Evolutionary conservation across 2,113 vertebrate species (phyloP).

Genomic region (Calidris pugnax): DNA sequence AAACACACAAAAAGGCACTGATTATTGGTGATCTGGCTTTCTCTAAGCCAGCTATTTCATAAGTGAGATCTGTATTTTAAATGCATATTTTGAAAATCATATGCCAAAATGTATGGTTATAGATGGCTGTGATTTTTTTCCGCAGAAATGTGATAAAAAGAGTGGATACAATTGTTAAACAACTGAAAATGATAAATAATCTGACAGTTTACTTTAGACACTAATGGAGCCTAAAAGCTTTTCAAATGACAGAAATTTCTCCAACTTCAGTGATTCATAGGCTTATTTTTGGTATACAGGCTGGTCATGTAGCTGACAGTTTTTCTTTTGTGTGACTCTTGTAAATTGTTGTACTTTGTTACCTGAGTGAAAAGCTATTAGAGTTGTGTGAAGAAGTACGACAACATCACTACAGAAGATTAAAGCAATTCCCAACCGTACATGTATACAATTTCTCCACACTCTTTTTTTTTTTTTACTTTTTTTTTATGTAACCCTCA

Average conservation of each 20-base stretch:
- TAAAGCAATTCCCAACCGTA: background rate
- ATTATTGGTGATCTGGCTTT: background rate
- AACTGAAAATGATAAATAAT: slow-evolving; percentile 57
- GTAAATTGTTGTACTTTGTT: slow-evolving; percentile 43
- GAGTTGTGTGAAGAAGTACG: background rate
- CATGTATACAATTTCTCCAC: background rate
- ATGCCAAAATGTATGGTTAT: background rate
- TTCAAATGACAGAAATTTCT: slow-evolving; percentile 60
- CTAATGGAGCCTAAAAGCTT: slow-evolving; percentile 70
- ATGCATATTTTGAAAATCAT: background rate
- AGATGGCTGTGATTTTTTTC: background rate
- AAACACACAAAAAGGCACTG: background rate
- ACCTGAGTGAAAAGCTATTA: slow-evolving; percentile 21
- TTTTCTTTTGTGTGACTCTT: slow-evolving; percentile 36
- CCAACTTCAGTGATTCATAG: slow-evolving; percentile 46
- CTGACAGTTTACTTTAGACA: slow-evolving; percentile 48
- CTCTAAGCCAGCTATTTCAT: background rate
- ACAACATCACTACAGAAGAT: slow-evolving; percentile 6
- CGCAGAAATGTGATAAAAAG: background rate
- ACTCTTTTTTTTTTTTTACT: too few species aligned
- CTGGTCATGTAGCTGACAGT: slow-evolving; percentile 48
- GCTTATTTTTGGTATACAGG: slow-evolving; percentile 48
- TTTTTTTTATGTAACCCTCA: background rate
- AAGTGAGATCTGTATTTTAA: background rate
- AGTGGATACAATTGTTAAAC: slow-evolving; percentile 47